Percentiles rank a stretch among this genome's conserved stretches.
Evolutionary conservation across 2,797 vertebrate species (phyloP).

Genomic region (Phrynocephalus vlangalii): DNA sequence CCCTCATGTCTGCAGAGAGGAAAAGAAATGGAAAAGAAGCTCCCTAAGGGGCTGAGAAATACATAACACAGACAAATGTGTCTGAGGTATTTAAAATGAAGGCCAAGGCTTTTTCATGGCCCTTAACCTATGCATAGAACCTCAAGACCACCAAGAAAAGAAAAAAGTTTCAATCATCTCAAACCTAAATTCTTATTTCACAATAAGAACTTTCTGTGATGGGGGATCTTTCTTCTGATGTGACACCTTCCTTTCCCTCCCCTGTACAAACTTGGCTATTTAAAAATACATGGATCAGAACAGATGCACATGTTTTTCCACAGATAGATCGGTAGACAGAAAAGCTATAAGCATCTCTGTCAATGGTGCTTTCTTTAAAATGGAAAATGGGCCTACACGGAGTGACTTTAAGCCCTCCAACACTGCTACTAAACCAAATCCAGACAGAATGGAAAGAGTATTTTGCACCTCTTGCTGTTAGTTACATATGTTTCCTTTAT

Average conservation of each 20-base stretch:
- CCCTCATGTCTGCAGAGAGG: constrained; percentile 65
- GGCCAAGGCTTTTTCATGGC: constrained; percentile 41
- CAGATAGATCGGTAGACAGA: not conserved
- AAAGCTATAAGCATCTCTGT: constrained; percentile 53
- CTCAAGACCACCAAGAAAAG: constrained; percentile 32
- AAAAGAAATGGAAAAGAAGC: constrained; percentile 71
- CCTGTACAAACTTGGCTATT: not conserved
- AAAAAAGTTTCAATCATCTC: constrained; percentile 43
- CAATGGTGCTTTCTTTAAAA: constrained; percentile 43
- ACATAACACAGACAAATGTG: constrained; percentile 74
- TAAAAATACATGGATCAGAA: not conserved
- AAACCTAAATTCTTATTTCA: constrained; percentile 36
- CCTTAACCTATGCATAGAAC: constrained; percentile 56
- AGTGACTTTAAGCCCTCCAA: not conserved
- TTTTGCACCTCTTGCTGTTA: constrained; percentile 22
- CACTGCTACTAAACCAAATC: constrained; percentile 1
- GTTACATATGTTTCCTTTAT: constrained; percentile 38
- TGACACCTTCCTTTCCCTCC: not conserved
- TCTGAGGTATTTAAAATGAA: constrained; percentile 58
- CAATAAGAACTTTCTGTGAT: too few species aligned
- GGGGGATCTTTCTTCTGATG: not conserved
- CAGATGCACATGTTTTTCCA: too few species aligned
- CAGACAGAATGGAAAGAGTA: constrained; percentile 12
- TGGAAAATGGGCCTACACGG: not conserved
- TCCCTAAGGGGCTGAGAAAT: constrained; percentile 65